phyloP scores from a whole-genome alignment of 2,113 vertebrate species.

The Phocoena phocoena region DNA sequence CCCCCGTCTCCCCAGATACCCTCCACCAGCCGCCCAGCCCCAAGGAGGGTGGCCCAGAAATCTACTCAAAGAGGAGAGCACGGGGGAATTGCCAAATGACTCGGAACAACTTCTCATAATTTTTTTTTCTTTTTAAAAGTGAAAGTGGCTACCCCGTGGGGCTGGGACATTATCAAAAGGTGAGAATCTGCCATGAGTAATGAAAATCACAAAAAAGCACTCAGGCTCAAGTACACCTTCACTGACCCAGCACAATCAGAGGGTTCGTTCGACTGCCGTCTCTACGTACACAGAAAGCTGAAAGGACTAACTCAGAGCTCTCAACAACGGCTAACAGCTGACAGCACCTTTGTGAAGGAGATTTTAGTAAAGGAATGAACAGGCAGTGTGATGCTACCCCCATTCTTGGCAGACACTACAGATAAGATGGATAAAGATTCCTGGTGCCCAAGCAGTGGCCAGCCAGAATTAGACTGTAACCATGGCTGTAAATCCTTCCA shows the following conservation, averaged over 20 bases:
- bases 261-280: accelerated
- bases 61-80: not conserved
- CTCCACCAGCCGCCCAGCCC: not conserved
- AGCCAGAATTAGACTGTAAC: not conserved
- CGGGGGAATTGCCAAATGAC: conserved; percentile 17
- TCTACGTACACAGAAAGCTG: accelerated
- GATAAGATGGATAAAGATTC: not conserved
- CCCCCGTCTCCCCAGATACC: not conserved
- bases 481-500: not conserved
- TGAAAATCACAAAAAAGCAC: not conserved
- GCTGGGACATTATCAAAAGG: not conserved
- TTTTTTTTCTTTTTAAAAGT: not conserved
- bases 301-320: not conserved
- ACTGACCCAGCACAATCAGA: accelerated
- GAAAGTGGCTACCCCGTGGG: not conserved
- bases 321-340: accelerated
- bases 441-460: not conserved
- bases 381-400: accelerated
- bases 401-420: not conserved
- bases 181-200: not conserved
- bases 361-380: not conserved
- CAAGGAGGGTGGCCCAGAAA: accelerated
- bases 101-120: not conserved
- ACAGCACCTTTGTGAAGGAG: not conserved
- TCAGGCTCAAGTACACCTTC: not conserved